Evolutionary conservation across 2,113 vertebrate species (phyloP).

Genomic region (Charina bottae): DNA sequence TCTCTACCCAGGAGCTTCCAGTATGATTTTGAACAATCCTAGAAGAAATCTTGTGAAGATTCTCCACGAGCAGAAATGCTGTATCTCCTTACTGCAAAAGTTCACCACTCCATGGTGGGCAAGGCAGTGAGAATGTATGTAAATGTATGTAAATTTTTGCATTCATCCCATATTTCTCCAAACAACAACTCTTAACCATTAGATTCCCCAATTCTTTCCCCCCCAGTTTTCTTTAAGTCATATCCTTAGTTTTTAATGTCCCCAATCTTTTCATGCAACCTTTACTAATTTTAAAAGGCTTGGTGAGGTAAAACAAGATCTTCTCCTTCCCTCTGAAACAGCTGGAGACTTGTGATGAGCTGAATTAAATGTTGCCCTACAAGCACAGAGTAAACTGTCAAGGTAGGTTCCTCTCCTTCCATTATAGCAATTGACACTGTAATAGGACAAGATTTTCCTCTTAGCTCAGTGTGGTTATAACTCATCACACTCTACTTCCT

Average conservation of each 20-base stretch:
- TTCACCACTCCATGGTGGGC: background rate
- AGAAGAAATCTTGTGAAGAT: background rate
- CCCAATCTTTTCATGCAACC: background rate
- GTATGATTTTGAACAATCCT: background rate
- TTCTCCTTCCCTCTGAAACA: background rate
- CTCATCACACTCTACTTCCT: background rate
- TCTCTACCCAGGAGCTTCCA: background rate
- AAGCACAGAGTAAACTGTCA: background rate
- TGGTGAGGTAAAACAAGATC: background rate
- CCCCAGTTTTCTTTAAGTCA: background rate
- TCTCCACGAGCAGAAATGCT: background rate
- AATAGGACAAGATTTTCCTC: background rate
- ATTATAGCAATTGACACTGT: background rate
- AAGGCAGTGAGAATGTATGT: background rate
- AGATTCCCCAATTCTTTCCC: background rate
- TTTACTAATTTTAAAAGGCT: conserved; percentile 9
- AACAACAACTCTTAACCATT: background rate
- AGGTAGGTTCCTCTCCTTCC: background rate
- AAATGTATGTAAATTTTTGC: background rate
- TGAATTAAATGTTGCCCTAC: background rate
- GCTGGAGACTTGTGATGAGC: background rate
- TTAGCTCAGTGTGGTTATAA: background rate
- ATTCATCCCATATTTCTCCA: background rate
- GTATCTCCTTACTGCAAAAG: background rate
- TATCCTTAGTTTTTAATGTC: conserved; percentile 20